phyloP scores from a whole-genome alignment of 2,797 vertebrate genomes.

The Cuniculus paca region DNA sequence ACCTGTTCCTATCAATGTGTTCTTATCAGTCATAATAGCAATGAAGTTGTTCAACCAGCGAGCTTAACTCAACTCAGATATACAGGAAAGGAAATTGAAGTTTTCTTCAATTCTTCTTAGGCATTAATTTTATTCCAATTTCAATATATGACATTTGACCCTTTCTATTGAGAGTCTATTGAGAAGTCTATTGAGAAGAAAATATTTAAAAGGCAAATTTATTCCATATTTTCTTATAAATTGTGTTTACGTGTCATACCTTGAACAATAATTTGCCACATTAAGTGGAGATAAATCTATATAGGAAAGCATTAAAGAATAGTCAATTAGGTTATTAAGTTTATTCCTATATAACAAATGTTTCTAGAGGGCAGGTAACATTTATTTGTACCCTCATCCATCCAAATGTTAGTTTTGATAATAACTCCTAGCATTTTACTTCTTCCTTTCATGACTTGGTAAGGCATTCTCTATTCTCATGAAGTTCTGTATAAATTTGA shows the following conservation, averaged over 20 bases:
- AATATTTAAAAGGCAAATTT: slow-evolving; percentile 32
- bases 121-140: background rate
- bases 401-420: slow-evolving; percentile 78
- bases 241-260: slow-evolving; percentile 1
- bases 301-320: background rate
- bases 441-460: slow-evolving; percentile 76
- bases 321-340: background rate
- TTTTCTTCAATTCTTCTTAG: background rate
- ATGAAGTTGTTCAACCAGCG: background rate
- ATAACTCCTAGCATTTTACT: slow-evolving; percentile 77
- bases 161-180: too few relatives aligned
- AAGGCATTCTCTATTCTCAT: slow-evolving; percentile 69
- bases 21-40: background rate
- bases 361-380: slow-evolving; percentile 12
- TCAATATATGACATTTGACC: background rate
- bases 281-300: background rate
- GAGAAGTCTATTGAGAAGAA: background rate
- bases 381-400: slow-evolving; percentile 66
- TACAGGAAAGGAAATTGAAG: background rate
- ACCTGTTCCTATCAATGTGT: background rate
- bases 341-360: slow-evolving; percentile 16
- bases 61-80: background rate
- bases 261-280: slow-evolving; percentile 11
- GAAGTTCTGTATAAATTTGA: slow-evolving; percentile 57
- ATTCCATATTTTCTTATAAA: slow-evolving; percentile 24